A percentile compares a stretch with the other conserved stretches of the same genome.
Evolutionary conservation across 2,888 invertebrate species (phyloP).

Genomic region (Rhamnusium bicolor): DNA sequence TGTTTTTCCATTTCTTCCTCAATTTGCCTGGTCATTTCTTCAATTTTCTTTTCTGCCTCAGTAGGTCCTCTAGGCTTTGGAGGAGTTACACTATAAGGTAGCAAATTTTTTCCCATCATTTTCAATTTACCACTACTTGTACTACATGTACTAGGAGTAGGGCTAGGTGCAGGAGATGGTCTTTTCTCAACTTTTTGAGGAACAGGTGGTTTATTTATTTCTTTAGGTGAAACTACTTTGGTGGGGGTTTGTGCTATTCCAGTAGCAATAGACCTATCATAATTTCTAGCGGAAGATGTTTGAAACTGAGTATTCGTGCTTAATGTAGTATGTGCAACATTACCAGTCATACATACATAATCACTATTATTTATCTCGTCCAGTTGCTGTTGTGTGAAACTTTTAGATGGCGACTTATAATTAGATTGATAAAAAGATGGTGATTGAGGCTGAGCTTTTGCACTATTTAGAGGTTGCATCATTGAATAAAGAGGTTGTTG

Average conservation of each 20-base stretch:
- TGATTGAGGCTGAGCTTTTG: constrained; percentile 53
- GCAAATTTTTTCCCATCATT: constrained; percentile 77
- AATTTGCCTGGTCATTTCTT: constrained; percentile 91
- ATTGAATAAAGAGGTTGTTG: constrained; percentile 64
- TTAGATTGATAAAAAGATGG: constrained; percentile 46
- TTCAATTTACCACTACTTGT: constrained; percentile 73
- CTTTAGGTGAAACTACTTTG: constrained; percentile 66
- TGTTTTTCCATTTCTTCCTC: constrained; percentile 97
- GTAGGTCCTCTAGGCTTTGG: constrained; percentile 91
- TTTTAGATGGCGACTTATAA: constrained; percentile 53
- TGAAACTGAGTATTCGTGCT: constrained; percentile 71
- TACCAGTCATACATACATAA: constrained; percentile 90
- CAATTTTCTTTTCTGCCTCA: constrained; percentile 94
- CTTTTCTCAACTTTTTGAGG: constrained; percentile 54
- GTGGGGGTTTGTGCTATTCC: constrained; percentile 72
- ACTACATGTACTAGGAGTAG: constrained; percentile 80
- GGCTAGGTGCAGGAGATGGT: constrained; percentile 73
- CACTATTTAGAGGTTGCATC: constrained; percentile 59
- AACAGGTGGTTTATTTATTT: constrained; percentile 58
- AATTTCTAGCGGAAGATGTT: constrained; percentile 68
- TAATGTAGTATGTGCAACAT: constrained; percentile 72
- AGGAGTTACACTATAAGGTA: constrained; percentile 92
- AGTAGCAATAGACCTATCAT: constrained; percentile 69
- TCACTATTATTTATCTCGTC: constrained; percentile 86
- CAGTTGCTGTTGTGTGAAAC: constrained; percentile 69